Evolutionary conservation across 2,113 vertebrate species (phyloP), one percentile per base, ranked within the genome.

Genomic region (Hirundichthys speculiger): DNA sequence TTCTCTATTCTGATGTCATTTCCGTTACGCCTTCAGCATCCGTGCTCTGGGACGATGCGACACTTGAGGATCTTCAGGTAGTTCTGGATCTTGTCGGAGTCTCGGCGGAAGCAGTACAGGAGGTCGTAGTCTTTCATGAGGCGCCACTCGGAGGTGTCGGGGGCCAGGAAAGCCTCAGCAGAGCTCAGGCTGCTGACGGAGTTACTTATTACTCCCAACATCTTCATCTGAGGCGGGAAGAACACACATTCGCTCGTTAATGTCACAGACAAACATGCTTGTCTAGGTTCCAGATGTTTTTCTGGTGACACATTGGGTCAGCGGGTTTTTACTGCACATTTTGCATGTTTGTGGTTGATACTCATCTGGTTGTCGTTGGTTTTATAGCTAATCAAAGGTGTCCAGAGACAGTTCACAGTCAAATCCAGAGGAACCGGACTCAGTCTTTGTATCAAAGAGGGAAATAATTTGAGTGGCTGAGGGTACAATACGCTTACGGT

Each of bases 41-140:
- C 68, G 1, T 90, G 71, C 25, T 91, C 89, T 3, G 93, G 92
- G 48, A 93, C 79, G n/a, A 91, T 92, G 40, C 92, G 92, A 80
- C 93, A 94, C 82, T 94, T 94, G 1, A 95, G 91, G 82, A 95
- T 90, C 89, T 93, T 95, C 80, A 95, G 80, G 89, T 93, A 95
- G 88, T 92, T 94, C 90, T 94, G 93, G 64, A 94, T 90, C 88
- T 95, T 95, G 84, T 93, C 93, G 21, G 94, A 93, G 72, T 95
- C 93, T 65, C 94, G 87, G 30, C 93, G 92, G 61, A 95, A 94
- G 62, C 95, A 95, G 81, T 91, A 92, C 43, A 95, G 92, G 40
- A 95, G 92, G 55, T 93, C 89, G 4, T 92, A 91, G 85, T 93
- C 88, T 40, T 88, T 94, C 93, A 94, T 93, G 61, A 68, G 70